Base-by-base conservation (phyloP, 2,113 vertebrate genomes). In the Salvator merianae region DNA sequence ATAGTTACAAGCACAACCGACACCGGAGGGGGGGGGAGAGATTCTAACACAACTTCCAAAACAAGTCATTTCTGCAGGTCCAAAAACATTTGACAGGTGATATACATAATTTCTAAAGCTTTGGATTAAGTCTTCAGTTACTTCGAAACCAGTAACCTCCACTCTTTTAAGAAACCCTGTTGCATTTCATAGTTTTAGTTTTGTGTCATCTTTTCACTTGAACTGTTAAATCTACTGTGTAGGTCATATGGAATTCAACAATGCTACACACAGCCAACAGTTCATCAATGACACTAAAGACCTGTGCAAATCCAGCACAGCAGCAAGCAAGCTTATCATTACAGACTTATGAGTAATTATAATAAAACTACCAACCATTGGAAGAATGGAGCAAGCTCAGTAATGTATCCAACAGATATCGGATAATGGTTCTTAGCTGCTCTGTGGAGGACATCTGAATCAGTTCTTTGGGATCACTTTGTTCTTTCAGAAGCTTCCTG, bases 371-470 rank as follows among this genome's bases (percentile, higher is more conserved):
- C 96, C 95, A 91, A 99, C 99, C 99, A 65, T 99, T 99, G 90
- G 97, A 98, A n/a, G 97, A 97, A 89, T 99, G 99, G 74, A 99
- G 97, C 87, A 99, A 97, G 93, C 99, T 99, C 86, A 99, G 98
- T 91, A 99, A 96, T 4, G 99, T 99, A 92, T 99, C 98, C 95
- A 99, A 92, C 79, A 99, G 96, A 79, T 99, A 99, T 93, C 98
- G 96, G 91, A 99, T 98, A 94, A 99, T 98, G 74, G 98, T 99
- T 90, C 99, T 97, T 72, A 99, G 96, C 92, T 99, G 99, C 84
- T 99, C 99, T 0, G 98, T 99, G 90, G 98, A 99, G 1, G 99
- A 99, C 84, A 94, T 96, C 89, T 98, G 97, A 88, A 99, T 97
- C 80, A 99, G 94, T 55, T 98, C 98, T 87, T 96, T 96, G 34